phyloP scores from a whole-genome alignment of 2,113 vertebrate species.

The Istiophorus platypterus region DNA sequence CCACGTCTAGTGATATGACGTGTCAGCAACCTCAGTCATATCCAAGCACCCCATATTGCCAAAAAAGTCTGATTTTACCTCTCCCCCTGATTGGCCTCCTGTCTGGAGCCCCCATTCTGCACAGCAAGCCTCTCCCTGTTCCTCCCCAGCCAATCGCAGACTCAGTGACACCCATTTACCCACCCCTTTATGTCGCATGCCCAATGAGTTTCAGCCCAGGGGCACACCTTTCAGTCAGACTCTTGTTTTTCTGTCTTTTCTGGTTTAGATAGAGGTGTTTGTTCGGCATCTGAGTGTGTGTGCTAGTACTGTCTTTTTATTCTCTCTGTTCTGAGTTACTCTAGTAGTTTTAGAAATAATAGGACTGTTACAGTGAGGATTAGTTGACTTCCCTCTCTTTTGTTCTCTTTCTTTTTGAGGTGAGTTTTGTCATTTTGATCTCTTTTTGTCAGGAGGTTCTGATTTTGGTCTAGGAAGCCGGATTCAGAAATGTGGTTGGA shows the following conservation, averaged over 20 bases:
- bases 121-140: constrained; percentile 61
- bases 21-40: constrained; percentile 65
- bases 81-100: constrained; percentile 74
- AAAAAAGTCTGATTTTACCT: constrained; percentile 66
- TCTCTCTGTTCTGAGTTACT: constrained; percentile 24
- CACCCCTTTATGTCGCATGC: constrained; percentile 66
- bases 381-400: constrained; percentile 55
- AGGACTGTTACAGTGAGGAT: constrained; percentile 35
- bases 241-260: constrained; percentile 73
- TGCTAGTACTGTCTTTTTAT: constrained; percentile 43
- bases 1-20: constrained; percentile 48
- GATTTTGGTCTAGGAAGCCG: neutral
- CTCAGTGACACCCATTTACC: constrained; percentile 58
- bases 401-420: constrained; percentile 67
- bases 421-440: constrained; percentile 68
- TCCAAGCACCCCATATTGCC: constrained; percentile 56
- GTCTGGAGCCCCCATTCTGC: constrained; percentile 63
- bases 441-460: constrained; percentile 12
- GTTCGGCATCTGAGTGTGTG: constrained; percentile 56
- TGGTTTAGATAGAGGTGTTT: constrained; percentile 73
- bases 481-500: constrained; percentile 38
- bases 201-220: constrained; percentile 74
- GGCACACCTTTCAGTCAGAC: constrained; percentile 83
- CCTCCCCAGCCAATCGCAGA: constrained; percentile 70
- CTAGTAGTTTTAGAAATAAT: constrained; percentile 26